phyloP scores from a whole-genome alignment of 2,888 invertebrate genomes.

The Drosophila colorata region DNA sequence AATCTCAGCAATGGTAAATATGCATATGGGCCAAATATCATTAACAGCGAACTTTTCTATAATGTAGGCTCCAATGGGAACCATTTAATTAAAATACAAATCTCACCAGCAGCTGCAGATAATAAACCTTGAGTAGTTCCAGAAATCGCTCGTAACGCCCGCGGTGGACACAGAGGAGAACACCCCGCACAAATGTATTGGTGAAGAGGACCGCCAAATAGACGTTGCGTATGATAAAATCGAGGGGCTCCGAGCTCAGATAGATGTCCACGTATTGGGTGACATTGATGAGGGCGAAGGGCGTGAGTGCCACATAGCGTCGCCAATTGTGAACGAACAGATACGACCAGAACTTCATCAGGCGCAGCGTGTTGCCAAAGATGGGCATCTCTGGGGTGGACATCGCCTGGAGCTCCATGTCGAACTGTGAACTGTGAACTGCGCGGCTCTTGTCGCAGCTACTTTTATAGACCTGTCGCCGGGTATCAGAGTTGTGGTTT shows the following conservation, averaged over 20 bases:
- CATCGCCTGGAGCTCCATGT: constrained; percentile 52
- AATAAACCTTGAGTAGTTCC: constrained; percentile 59
- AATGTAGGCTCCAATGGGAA: no score
- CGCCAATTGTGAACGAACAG: constrained; percentile 80
- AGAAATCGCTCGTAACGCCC: constrained; percentile 70
- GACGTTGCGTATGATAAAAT: constrained; percentile 74
- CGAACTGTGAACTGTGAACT: constrained; percentile 23
- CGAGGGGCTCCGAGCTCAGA: constrained; percentile 68
- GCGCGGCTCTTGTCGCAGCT: not conserved
- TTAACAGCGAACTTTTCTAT: no score
- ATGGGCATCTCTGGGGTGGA: constrained; percentile 73
- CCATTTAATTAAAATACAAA: not conserved
- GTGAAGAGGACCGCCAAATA: constrained; percentile 78
- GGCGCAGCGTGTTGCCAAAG: constrained; percentile 64
- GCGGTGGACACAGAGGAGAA: constrained; percentile 64
- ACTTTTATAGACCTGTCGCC: constrained; percentile 38
- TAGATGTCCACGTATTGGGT: constrained; percentile 78
- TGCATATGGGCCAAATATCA: no score
- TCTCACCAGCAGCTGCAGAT: constrained; percentile 67
- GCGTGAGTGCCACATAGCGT: constrained; percentile 74
- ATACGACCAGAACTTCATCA: constrained; percentile 81
- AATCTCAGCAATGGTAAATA: no score
- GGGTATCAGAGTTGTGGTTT: not conserved
- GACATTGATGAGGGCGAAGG: constrained; percentile 61
- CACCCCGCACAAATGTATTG: constrained; percentile 68